Conservation (phyloP, 2,888 invertebrate genomes). For the Diplolepis rosae region DNA sequence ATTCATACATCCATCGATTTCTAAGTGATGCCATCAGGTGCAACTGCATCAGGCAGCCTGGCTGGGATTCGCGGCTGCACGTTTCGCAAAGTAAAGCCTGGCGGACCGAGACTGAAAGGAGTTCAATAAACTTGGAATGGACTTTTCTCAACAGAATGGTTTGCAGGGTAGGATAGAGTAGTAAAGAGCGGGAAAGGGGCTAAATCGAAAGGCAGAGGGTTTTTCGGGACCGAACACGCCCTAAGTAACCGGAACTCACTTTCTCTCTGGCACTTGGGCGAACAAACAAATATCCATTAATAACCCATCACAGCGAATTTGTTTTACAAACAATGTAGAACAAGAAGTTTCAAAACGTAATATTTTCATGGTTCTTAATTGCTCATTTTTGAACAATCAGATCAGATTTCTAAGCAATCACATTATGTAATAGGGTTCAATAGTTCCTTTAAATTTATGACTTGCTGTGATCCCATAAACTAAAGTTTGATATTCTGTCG, state of each 20-base stretch:
- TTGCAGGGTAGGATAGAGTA: neutral
- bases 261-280: constrained; percentile 35
- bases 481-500: constrained; percentile 18
- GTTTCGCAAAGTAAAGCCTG: constrained; percentile 38
- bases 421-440: neutral
- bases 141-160: constrained; percentile 38
- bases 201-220: constrained; percentile 7
- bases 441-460: constrained; percentile 19
- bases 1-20: neutral
- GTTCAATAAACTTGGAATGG: constrained; percentile 49
- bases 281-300: constrained; percentile 51
- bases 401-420: no score
- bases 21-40: neutral
- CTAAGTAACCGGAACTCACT: constrained; percentile 45
- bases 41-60: neutral
- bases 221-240: constrained; percentile 16
- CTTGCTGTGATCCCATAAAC: neutral
- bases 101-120: constrained; percentile 37
- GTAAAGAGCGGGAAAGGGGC: neutral
- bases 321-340: neutral
- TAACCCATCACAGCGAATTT: constrained; percentile 42
- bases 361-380: no score
- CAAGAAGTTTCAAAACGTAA: no score
- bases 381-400: no score
- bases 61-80: constrained; percentile 34